These are phyloP conservation scores for Dunckerocampus dactyliophorus DNA, from an alignment of 2,113 vertebrate genomes.

Conservation along the genomic window DNA sequence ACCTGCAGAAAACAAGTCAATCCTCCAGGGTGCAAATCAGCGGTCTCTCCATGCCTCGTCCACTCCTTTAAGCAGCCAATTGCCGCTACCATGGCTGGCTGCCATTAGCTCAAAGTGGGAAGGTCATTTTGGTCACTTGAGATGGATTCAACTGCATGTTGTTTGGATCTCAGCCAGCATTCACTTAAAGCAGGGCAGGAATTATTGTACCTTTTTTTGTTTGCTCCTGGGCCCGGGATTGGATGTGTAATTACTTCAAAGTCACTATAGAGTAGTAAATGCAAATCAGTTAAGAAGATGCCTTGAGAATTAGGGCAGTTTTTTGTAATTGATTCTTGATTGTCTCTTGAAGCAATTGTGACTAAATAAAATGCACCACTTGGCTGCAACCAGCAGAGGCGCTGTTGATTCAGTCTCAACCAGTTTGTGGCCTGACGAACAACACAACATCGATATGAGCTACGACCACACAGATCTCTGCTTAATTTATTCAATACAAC, in stretches of 20 bases:
- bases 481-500: no score
- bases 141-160: constrained; percentile 29
- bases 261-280: background rate
- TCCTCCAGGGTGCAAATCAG: constrained; percentile 32
- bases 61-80: constrained; percentile 31
- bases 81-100: constrained; percentile 27
- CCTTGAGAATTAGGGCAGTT: no score
- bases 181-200: background rate
- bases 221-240: background rate
- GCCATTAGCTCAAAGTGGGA: constrained; percentile 43
- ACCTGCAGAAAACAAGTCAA: constrained; percentile 25
- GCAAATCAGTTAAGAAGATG: no score
- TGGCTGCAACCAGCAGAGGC: no score
- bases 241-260: background rate
- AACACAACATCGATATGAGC: no score
- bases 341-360: no score
- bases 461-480: no score
- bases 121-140: constrained; percentile 49
- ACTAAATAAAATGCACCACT: no score
- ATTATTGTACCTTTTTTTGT: background rate
- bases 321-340: no score
- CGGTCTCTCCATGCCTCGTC: constrained; percentile 5
- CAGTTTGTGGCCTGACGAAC: no score
- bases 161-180: constrained; percentile 18
- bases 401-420: no score